Percentiles rank a stretch among this genome's conserved stretches.
phyloP scores from a whole-genome alignment of 64 coral and sea anemone species.

The Actinia equina region DNA sequence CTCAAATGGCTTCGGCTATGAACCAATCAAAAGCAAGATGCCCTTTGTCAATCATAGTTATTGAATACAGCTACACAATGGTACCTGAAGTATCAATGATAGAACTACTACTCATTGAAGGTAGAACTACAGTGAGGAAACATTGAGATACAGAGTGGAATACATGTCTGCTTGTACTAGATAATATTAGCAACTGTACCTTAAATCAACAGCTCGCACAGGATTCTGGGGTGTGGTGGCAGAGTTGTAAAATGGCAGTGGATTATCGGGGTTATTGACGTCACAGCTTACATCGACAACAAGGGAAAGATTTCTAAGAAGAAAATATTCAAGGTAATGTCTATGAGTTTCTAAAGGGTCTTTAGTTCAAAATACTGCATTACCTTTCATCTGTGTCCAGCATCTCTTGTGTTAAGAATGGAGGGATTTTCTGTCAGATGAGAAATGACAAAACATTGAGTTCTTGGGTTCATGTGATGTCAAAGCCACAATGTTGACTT shows the following conservation, averaged over 20 bases:
- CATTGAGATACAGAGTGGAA: not conserved
- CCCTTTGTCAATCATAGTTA: not conserved
- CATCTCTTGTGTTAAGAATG: constrained; percentile 64
- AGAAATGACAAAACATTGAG: not conserved
- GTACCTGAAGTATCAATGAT: not conserved
- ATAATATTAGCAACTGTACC: not conserved
- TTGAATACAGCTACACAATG: not conserved
- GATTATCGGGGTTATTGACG: constrained; percentile 34
- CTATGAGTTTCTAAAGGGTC: not conserved
- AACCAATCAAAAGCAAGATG: not conserved
- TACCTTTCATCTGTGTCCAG: constrained; percentile 50
- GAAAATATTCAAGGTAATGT: not conserved
- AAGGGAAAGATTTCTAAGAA: constrained; percentile 25
- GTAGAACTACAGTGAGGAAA: not conserved
- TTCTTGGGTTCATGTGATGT: not conserved
- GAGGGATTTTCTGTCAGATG: constrained; percentile 49
- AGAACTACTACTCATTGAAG: too few species aligned
- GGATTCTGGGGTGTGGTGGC: constrained; percentile 19
- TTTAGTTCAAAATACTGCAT: not conserved
- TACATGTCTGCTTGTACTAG: too few species aligned
- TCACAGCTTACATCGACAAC: constrained; percentile 51
- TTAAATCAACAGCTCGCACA: not conserved
- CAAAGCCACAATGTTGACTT: not conserved
- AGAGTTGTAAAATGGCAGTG: constrained; percentile 21
- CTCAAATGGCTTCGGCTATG: too few species aligned